Evolutionary conservation across 2,113 vertebrate species (phyloP), one percentile per base, ranked within the genome.

Genomic region (Stegastes partitus): DNA sequence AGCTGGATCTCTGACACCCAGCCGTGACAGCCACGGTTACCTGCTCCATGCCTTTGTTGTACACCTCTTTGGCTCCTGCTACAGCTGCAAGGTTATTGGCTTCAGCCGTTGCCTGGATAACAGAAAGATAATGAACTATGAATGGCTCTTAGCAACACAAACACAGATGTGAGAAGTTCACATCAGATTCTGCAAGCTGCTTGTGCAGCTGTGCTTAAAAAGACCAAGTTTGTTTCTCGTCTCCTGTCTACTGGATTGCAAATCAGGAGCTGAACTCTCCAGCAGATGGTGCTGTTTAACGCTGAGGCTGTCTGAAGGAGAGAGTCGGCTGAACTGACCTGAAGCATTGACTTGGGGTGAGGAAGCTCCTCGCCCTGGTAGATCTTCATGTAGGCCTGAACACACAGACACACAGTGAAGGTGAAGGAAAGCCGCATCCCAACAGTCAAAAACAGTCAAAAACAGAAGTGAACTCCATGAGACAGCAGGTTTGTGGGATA

Each of bases 51-150:
- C 91, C 91, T 91, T 94, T 96, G 86, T 91, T 96, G 91, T 98
- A 99, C 42, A 88, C 11, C 81, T 98, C 97, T 91, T 97, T 97
- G 64, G 97, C 96, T 93, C 96, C 96, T 66, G 97, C 97, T 67
- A 98, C 97, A 83, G 97, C 97, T 75, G 97, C 96, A 84, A 99
- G 95, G 93, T 99, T 99, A 90, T 99, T 99, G 0, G 98, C 98
- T 94, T 99, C 98, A 21, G 98, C 97, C 65, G 98, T 99, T 85
- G 97, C 98, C 98, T 99, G 82, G 74, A 93, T 49, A 87, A 74
- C 70, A 79, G 31, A 63, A 5, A 19, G 39, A 15, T 12, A 4
- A 42, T 2, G 39, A 34, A 12, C 1, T 10, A 42, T 42, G 39
- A 42, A 14, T 42, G 11, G 26, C 26, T 3, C 26, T 28, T 5